Conservation (phyloP, 2,888 invertebrate genomes). For the Parnassius smintheus region DNA sequence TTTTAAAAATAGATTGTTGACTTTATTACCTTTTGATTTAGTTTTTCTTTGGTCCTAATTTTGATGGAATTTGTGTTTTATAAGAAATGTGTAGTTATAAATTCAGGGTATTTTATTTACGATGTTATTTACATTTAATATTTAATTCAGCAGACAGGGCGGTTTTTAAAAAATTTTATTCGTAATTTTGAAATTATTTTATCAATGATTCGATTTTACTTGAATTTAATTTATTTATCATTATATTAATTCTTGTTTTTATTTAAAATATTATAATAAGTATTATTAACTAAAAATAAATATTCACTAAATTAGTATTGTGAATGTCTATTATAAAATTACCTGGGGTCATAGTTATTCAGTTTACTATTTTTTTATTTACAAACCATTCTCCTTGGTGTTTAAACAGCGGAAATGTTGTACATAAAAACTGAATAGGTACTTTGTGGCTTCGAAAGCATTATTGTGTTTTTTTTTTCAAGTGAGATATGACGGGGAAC, state of each 20-base stretch:
- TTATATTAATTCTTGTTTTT: too few species aligned
- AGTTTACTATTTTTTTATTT: neutral
- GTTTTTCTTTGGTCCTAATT: constrained; percentile 24
- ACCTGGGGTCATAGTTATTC: neutral
- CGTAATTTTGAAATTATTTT: neutral
- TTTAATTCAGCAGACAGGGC: neutral
- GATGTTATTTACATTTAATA: neutral
- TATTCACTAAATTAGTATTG: neutral
- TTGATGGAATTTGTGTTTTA: constrained; percentile 14
- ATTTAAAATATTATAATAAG: too few species aligned
- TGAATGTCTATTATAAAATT: neutral
- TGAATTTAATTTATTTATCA: neutral
- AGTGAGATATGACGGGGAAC: constrained; percentile 69
- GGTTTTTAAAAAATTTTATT: neutral
- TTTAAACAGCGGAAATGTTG: constrained; percentile 59
- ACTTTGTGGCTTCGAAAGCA: constrained; percentile 58
- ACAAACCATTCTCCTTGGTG: constrained; percentile 38
- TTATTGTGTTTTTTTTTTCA: constrained; percentile 50
- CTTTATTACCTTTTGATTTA: constrained; percentile 29
- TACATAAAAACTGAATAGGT: constrained; percentile 54
- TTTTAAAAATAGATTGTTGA: constrained; percentile 44
- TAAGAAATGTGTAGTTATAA: neutral
- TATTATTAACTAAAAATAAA: too few species aligned
- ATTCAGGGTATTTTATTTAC: constrained; percentile 6
- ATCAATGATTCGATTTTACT: neutral